These are phyloP conservation scores for Epinotia nisella DNA, from an alignment of 2,888 invertebrate species.

Conservation along the genomic window DNA sequence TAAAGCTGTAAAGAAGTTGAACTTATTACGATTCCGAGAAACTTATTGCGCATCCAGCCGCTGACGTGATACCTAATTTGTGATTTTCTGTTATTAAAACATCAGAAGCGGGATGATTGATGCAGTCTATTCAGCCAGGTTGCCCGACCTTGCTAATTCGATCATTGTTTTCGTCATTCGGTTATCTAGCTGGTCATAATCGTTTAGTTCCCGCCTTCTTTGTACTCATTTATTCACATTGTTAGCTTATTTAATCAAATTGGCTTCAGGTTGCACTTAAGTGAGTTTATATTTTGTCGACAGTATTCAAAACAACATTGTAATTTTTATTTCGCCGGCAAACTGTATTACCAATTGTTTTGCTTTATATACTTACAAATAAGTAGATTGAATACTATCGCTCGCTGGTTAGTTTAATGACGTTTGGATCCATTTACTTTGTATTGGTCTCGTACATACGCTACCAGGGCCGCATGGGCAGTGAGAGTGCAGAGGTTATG, in stretches of 20 bases:
- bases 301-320: conserved; percentile 5
- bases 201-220: conserved; percentile 47
- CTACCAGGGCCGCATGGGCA: conserved; percentile 66
- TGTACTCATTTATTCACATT: conserved; percentile 44
- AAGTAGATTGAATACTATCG: background rate
- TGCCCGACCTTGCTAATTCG: conserved; percentile 57
- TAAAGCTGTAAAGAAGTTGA: conserved; percentile 25
- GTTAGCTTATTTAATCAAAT: conserved; percentile 28
- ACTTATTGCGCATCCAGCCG: conserved; percentile 47
- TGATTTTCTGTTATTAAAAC: conserved; percentile 59
- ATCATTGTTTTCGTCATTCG: conserved; percentile 60
- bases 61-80: conserved; percentile 52
- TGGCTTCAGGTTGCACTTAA: conserved; percentile 15
- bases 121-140: conserved; percentile 53
- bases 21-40: conserved; percentile 39
- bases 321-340: background rate
- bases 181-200: conserved; percentile 57
- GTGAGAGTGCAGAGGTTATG: conserved; percentile 75
- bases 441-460: conserved; percentile 45
- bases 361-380: background rate
- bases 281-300: conserved; percentile 24
- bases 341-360: background rate
- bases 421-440: conserved; percentile 6
- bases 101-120: conserved; percentile 59
- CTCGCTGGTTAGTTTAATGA: background rate